A percentile compares a stretch with the other conserved stretches of the same genome.
Evolutionary conservation across 2,113 vertebrate species (phyloP).

Genomic region (Cariama cristata): DNA sequence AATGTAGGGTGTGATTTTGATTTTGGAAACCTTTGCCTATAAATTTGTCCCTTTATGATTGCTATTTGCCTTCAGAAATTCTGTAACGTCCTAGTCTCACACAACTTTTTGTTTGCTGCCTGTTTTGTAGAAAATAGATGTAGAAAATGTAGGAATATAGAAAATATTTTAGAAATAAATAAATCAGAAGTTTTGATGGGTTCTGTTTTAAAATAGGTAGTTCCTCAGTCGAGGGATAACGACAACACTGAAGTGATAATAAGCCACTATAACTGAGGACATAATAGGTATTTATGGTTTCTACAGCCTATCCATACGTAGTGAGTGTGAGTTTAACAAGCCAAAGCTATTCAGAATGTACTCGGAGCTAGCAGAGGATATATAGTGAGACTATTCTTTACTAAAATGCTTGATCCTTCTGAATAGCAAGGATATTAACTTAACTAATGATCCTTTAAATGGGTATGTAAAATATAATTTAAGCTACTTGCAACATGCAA

Average conservation of each 20-base stretch:
- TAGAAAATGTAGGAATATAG: too few relatives aligned
- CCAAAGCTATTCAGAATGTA: not conserved
- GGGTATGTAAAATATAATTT: constrained; percentile 81
- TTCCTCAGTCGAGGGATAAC: not conserved
- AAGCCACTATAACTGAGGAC: not conserved
- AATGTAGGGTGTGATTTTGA: accelerated
- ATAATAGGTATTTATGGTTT: not conserved
- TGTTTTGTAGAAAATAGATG: not conserved
- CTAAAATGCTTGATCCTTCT: constrained; percentile 53
- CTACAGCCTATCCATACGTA: not conserved
- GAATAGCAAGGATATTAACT: constrained; percentile 76
- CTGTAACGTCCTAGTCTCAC: not conserved
- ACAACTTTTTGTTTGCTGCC: not conserved
- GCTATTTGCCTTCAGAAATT: not conserved
- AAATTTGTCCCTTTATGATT: not conserved
- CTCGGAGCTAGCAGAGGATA: not conserved
- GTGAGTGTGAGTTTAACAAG: not conserved
- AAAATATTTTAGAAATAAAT: not conserved
- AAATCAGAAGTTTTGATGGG: not conserved
- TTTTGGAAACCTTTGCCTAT: not conserved
- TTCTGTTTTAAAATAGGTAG: not conserved
- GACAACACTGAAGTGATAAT: not conserved
- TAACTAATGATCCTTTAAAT: constrained; percentile 84
- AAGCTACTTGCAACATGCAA: constrained; percentile 74
- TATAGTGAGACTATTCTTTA: constrained; percentile 30